Percentiles rank a stretch among this genome's conserved stretches.
These are phyloP conservation scores for Brachionus angularis DNA, from an alignment of 1,140 invertebrate species.

Conservation along the genomic window DNA sequence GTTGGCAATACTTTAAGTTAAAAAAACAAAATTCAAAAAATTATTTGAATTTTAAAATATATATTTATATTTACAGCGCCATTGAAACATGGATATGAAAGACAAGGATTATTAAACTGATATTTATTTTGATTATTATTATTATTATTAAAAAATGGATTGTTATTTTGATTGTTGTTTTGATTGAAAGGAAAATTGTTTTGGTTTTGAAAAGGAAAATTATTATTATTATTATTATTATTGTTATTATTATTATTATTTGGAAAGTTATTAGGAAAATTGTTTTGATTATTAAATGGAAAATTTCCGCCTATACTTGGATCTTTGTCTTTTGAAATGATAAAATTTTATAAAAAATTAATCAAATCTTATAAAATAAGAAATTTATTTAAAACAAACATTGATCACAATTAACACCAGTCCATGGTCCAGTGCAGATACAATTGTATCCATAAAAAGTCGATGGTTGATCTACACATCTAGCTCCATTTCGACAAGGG, in stretches of 20 bases:
- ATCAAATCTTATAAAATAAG: neutral
- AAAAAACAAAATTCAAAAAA: neutral
- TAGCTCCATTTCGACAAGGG: constrained; percentile 28
- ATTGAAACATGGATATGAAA: constrained; percentile 31
- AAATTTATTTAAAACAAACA: constrained; percentile 15
- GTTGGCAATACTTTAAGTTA: constrained; percentile 9
- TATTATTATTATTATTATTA: neutral
- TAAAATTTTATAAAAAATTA: neutral
- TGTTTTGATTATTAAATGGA: constrained; percentile 13
- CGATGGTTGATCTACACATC: constrained; percentile 18
- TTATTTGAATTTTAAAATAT: neutral
- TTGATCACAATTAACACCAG: constrained; percentile 36
- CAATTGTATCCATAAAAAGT: constrained; percentile 42
- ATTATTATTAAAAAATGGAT: neutral
- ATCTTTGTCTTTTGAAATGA: neutral
- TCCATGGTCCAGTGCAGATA: constrained; percentile 9
- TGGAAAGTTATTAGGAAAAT: neutral
- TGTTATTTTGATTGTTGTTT: neutral
- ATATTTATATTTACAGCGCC: constrained; percentile 13
- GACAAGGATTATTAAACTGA: neutral
- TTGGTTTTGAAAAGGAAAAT: constrained; percentile 3
- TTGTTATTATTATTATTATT: constrained; percentile 6
- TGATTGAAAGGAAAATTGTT: neutral
- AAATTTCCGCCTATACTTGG: neutral
- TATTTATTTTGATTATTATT: neutral